These are phyloP conservation scores for Ctenomys sociabilis DNA, from an alignment of 2,113 vertebrate species.

Conservation along the genomic window DNA sequence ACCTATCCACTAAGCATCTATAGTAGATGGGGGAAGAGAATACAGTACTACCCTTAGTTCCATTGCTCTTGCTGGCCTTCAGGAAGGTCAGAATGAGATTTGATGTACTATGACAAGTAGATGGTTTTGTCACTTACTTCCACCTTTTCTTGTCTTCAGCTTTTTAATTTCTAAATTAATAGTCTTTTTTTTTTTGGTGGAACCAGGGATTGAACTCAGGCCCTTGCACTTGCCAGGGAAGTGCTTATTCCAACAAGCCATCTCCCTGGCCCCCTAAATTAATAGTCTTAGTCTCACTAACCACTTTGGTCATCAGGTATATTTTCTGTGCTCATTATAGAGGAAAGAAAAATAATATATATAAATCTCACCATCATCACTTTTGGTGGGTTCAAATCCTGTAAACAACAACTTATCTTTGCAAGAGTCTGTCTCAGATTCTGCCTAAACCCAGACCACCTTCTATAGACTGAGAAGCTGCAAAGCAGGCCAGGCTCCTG, in stretches of 20 bases:
- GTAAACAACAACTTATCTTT: background rate
- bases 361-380: background rate
- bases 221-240: no score
- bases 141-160: background rate
- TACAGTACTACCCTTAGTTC: background rate
- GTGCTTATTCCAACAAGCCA: no score
- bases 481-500: background rate
- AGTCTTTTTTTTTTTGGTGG: no score
- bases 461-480: background rate
- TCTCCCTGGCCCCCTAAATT: no score
- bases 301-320: background rate
- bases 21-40: background rate
- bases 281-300: background rate
- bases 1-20: background rate
- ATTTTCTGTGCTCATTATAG: background rate
- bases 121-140: background rate
- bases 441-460: background rate
- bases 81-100: slow-evolving; percentile 11
- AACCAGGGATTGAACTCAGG: no score
- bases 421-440: background rate
- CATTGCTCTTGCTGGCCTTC: background rate
- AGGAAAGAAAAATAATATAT: background rate
- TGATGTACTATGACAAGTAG: background rate
- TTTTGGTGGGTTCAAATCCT: background rate
- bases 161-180: background rate